Base-by-base conservation (phyloP, 2,113 vertebrate genomes). In the Ceyx margarethae region DNA sequence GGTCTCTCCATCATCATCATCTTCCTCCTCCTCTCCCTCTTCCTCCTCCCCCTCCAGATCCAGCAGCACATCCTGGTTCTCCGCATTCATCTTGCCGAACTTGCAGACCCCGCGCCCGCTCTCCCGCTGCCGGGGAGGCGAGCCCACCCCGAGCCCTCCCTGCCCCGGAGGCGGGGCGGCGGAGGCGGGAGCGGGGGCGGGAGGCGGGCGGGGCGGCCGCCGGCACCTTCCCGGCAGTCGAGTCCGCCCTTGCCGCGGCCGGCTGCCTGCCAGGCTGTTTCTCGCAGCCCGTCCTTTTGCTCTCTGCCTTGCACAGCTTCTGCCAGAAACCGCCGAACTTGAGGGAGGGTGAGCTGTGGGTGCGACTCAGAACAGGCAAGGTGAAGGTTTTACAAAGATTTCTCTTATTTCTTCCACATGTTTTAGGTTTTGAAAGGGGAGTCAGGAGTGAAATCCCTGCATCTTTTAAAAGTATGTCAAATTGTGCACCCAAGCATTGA, bases 1-100 rank as follows among this genome's bases (percentile, higher is more conserved):
- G 51, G 82, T 96, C 15, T 97, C 97, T 37, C 96, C 96, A 43
- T 97, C 97, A 26, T 96, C 96, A 15, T 96, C 97, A 35, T 97
- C 97, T 0, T 97, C 97, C 0, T 96, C 96, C 29, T 71, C 93
- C 11, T 97, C 96, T 9, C 82, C 97, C 2, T 96, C 96, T 2
- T 94, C 96, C 22, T 95, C 97, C 35, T 96, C 97, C 67, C 53
- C 91, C 17, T 96, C 96, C 95, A 96, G 87, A 23, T 97, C 95
- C 37, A 97, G 86, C 80, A 98, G 62, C 43, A 97, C 91, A 43
- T 97, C 97, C 21, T 96, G 86, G 66, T 87, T 97, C 81, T 95
- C 95, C 94, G 53, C 81, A 5, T 50, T 88, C 97, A 97, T 95
- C 42, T 8, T 25, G 67, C 82, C 61, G 11, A 45, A 23, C 31